These are phyloP conservation scores for Amphilophus citrinellus DNA, from an alignment of 2,113 vertebrate genomes.

Conservation along the genomic window DNA sequence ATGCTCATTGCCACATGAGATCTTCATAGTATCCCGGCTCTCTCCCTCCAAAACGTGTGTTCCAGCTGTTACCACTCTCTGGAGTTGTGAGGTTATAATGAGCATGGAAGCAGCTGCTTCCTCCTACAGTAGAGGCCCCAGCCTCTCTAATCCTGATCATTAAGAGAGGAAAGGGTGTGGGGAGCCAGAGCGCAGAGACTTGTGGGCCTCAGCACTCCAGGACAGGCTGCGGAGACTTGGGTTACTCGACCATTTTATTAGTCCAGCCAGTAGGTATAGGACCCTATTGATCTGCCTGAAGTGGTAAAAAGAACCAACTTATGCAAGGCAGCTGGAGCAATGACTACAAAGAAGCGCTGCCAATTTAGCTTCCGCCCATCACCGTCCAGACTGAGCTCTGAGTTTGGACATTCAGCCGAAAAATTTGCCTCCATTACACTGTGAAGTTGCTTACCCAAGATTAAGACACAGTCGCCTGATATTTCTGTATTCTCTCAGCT, in stretches of 20 bases:
- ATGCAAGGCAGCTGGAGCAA: conserved; percentile 64
- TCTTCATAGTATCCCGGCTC: conserved; percentile 62
- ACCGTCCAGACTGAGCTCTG: conserved; percentile 1
- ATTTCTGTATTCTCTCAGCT: conserved; percentile 32
- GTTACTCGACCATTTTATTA: conserved; percentile 75
- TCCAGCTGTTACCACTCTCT: conserved; percentile 81
- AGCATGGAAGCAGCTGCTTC: conserved; percentile 84
- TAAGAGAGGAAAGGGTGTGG: conserved; percentile 78
- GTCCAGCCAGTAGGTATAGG: conserved; percentile 65
- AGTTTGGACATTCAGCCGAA: conserved; percentile 42
- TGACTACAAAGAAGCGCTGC: conserved; percentile 47
- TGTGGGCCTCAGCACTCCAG: conserved; percentile 65
- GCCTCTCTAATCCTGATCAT: conserved; percentile 83
- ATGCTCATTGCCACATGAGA: conserved; percentile 76
- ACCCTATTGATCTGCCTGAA: conserved; percentile 73
- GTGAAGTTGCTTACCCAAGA: conserved; percentile 24
- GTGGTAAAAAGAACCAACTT: conserved; percentile 70
- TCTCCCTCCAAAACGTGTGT: conserved; percentile 76
- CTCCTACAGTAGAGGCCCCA: conserved; percentile 80
- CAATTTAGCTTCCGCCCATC: conserved; percentile 33
- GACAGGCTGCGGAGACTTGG: conserved; percentile 67
- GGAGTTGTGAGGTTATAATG: conserved; percentile 81
- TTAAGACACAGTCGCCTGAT: conserved; percentile 46
- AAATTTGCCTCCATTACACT: background rate
- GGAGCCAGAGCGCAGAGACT: conserved; percentile 51